Percentiles rank a stretch among this genome's conserved stretches.
Evolutionary conservation across 2,113 vertebrate genomes (phyloP).

Genomic region (Lepidothrix coronata): DNA sequence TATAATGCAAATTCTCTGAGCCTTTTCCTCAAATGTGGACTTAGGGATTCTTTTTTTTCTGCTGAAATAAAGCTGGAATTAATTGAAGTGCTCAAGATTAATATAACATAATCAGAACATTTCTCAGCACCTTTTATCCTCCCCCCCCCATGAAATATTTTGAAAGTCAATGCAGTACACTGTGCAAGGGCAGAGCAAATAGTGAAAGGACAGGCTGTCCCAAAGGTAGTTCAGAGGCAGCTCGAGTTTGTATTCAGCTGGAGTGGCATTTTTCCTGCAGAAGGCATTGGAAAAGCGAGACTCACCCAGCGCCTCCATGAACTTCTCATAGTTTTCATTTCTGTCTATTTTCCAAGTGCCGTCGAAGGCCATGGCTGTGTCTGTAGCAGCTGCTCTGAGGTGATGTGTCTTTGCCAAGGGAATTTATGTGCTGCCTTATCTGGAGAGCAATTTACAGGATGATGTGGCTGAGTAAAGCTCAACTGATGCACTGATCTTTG

Average conservation of each 20-base stretch:
- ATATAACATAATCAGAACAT: neutral
- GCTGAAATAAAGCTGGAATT: neutral
- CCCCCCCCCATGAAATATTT: neutral
- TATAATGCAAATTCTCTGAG: neutral
- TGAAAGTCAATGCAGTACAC: neutral
- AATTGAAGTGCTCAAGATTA: neutral
- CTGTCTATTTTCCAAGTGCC: constrained; percentile 86
- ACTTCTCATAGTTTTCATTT: constrained; percentile 88
- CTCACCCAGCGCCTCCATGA: constrained; percentile 94
- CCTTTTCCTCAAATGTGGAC: neutral
- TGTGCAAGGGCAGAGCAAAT: neutral
- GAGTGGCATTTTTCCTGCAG: neutral
- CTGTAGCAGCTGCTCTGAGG: neutral
- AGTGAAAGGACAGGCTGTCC: neutral
- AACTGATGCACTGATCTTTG: constrained; percentile 36
- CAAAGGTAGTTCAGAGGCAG: neutral
- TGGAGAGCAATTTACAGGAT: constrained; percentile 68
- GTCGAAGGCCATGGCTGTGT: constrained; percentile 80
- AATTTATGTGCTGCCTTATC: constrained; percentile 82
- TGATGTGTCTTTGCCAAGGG: constrained; percentile 28
- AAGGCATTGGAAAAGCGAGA: neutral
- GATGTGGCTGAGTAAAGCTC: constrained; percentile 92
- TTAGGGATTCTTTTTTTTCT: neutral
- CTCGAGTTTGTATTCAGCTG: neutral
- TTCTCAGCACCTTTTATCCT: neutral